Conservation (phyloP, 2,888 invertebrate genomes). For the Tenthredo livida region DNA sequence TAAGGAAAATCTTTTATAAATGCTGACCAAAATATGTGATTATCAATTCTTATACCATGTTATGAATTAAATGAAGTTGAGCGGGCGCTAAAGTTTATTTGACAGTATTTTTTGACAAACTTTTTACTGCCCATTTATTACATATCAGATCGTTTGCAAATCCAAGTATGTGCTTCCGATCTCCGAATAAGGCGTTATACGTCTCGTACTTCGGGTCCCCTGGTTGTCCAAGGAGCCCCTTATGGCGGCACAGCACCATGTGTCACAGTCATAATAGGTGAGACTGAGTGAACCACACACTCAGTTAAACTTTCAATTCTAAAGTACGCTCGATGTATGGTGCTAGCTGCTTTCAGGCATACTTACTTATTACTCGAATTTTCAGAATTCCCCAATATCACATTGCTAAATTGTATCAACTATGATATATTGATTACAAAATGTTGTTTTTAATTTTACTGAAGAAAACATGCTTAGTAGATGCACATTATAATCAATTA, state of each 20-base stretch:
- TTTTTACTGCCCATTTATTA: constrained; percentile 40
- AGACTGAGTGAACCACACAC: constrained; percentile 60
- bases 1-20: background rate
- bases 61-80: background rate
- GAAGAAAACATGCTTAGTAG: background rate
- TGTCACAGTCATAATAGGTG: constrained; percentile 73
- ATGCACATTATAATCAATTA: background rate
- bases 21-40: background rate
- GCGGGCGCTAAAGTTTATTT: background rate
- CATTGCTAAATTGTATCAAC: background rate
- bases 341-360: constrained; percentile 48
- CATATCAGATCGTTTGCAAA: constrained; percentile 71
- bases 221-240: constrained; percentile 68
- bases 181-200: constrained; percentile 74
- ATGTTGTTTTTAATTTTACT: background rate
- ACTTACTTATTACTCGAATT: background rate
- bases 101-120: constrained; percentile 2
- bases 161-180: constrained; percentile 72
- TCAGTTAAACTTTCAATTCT: constrained; percentile 45
- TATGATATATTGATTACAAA: background rate
- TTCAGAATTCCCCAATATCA: background rate
- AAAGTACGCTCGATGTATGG: constrained; percentile 39
- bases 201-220: constrained; percentile 71
- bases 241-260: constrained; percentile 67
- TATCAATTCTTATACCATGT: background rate